phyloP scores from a whole-genome alignment of 2,888 invertebrate genomes.

The Acanthosepion pharaonis region DNA sequence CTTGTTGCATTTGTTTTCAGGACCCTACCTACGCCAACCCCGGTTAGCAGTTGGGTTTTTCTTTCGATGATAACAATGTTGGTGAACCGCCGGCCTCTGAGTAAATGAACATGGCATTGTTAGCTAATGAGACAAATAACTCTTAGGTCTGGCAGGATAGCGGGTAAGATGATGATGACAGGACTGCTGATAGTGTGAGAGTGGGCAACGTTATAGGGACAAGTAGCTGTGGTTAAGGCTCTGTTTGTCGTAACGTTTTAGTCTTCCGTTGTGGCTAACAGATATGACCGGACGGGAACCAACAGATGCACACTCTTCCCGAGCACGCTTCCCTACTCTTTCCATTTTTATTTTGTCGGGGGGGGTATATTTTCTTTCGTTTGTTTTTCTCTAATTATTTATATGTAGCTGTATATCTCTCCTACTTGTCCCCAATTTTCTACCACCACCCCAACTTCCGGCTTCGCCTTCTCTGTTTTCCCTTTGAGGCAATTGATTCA shows the following conservation, averaged over 20 bases:
- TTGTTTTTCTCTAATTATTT: background rate
- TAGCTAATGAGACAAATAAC: background rate
- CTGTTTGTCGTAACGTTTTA: background rate
- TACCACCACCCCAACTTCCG: background rate
- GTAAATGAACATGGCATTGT: background rate
- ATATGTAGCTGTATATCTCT: background rate
- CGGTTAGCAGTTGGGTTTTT: background rate
- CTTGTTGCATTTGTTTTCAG: background rate
- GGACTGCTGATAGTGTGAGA: background rate
- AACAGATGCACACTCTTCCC: background rate
- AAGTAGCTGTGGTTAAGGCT: background rate
- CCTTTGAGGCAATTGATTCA: background rate
- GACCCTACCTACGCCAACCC: background rate
- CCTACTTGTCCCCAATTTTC: too few relatives aligned
- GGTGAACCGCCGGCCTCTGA: background rate
- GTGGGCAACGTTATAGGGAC: background rate
- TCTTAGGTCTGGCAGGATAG: background rate
- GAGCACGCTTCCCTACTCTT: background rate
- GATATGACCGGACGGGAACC: background rate
- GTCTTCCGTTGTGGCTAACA: background rate
- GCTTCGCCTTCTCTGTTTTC: background rate
- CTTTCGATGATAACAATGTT: conserved; percentile 16
- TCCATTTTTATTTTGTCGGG: background rate
- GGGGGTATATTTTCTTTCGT: background rate
- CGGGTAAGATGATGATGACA: background rate